Conservation (phyloP, 2,113 vertebrate genomes). For the Labeo catla region DNA sequence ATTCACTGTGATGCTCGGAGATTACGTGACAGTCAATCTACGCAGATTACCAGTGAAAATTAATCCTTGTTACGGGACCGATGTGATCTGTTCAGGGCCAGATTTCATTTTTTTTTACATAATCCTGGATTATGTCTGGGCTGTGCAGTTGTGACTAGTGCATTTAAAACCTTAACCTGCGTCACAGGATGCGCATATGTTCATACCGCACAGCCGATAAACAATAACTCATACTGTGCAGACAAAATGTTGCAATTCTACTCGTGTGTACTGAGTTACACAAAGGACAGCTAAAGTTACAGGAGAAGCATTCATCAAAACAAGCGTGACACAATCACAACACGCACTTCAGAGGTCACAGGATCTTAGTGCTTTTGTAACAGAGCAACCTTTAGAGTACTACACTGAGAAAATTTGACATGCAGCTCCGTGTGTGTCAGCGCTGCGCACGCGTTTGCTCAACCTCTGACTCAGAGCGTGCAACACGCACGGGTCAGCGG, state of each 20-base stretch:
- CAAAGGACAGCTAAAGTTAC: neutral
- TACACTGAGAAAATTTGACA: constrained; percentile 19
- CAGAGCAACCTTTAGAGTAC: neutral
- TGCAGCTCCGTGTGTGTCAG: neutral
- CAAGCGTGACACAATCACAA: neutral
- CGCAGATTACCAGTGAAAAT: neutral
- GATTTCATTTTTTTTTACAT: neutral
- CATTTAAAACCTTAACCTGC: neutral
- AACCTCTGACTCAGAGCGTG: neutral
- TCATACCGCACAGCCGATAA: neutral
- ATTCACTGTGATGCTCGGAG: neutral
- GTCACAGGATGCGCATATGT: neutral
- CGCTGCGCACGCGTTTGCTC: neutral
- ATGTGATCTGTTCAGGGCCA: neutral
- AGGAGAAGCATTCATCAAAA: constrained; percentile 7
- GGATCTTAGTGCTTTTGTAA: constrained; percentile 15
- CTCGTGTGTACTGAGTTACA: neutral
- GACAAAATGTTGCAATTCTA: neutral
- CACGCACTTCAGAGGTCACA: neutral
- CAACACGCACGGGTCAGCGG: neutral
- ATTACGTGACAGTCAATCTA: constrained; percentile 21
- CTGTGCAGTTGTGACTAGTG: neutral
- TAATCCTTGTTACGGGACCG: neutral
- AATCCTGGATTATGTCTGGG: constrained; percentile 35
- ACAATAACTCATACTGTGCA: neutral